Base-by-base conservation (phyloP, 2,888 invertebrate species). In the Tiphia femorata region DNA sequence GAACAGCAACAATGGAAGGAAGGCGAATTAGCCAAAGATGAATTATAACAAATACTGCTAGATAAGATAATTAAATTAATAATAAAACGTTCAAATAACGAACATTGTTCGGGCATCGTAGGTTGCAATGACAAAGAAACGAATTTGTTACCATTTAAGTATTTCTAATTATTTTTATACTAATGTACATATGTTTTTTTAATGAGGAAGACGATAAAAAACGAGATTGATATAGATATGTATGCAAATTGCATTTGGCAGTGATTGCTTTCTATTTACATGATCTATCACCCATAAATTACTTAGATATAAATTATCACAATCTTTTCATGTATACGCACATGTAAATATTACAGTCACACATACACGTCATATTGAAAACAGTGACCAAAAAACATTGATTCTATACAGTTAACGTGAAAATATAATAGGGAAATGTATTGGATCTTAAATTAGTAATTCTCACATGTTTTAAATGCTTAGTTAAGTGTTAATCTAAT, bases 41-140 rank as follows among this genome's bases (percentile, higher is more conserved):
- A 81, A 68, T 67, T 81, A 70, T 81, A 58, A 75, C 48, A 21
- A 58, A 56, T 20, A 33, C 12, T 56, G 16, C 33, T 70, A 72
- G 59, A n/a, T n/a, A 33, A 33, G 7, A 35, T 49, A 62, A 54
- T 54, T 60, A 50, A 41, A 27, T 42, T 25, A 10, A 54, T 42
- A 37, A 50, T 30, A 44, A 49, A 30, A 35, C 4, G 2, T 43
- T 25, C n/a, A 37, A 33, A n/a, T 21, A 27, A 20, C 20, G 14
- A 44, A 35, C 19, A 50, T 14, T 20, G 53, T 41, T 7, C n/a
- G n/a, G n/a, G 4, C 37, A 20, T 40, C n/a, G 14, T 40, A 33
- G 37, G 29, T 6, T 40, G 20, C 40, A 43, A 49, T 56, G 58
- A 37, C 17, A 10, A 49, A 16, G 7, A 37, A 35, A 19, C 25